Percentiles rank a stretch among this genome's conserved stretches.
phyloP scores from a whole-genome alignment of 2,888 invertebrate species.

The Drosophila kuntzei region DNA sequence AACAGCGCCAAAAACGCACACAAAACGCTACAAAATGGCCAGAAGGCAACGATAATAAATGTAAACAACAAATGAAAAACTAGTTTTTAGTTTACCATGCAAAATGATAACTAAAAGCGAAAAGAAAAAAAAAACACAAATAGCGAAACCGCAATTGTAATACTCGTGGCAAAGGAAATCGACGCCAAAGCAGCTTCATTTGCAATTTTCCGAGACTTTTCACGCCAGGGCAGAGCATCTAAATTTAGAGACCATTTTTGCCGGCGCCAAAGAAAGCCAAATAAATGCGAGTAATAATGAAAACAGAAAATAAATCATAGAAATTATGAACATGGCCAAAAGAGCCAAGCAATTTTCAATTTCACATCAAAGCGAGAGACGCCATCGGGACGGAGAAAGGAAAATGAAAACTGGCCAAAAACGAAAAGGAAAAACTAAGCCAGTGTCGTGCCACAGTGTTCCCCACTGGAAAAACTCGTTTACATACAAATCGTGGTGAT shows the following conservation, averaged over 20 bases:
- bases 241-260: slow-evolving; percentile 31
- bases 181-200: slow-evolving; percentile 25
- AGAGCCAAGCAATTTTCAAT: slow-evolving; percentile 67
- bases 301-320: slow-evolving; percentile 75
- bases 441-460: slow-evolving; percentile 11
- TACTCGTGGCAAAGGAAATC: slow-evolving; percentile 35
- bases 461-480: slow-evolving; percentile 83
- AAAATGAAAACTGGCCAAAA: slow-evolving; percentile 76
- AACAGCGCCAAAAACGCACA: slow-evolving; percentile 34
- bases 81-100: slow-evolving; percentile 47
- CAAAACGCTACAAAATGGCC: slow-evolving; percentile 11
- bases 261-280: slow-evolving; percentile 64
- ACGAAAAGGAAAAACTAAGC: slow-evolving; percentile 55
- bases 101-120: slow-evolving; percentile 51
- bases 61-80: slow-evolving; percentile 35
- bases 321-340: slow-evolving; percentile 64
- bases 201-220: slow-evolving; percentile 44
- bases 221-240: slow-evolving; percentile 11
- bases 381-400: slow-evolving; percentile 63
- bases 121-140: slow-evolving; percentile 16
- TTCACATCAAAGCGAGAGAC: slow-evolving; percentile 43
- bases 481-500: slow-evolving; percentile 85
- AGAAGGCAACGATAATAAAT: slow-evolving; percentile 27
- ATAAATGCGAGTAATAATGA: slow-evolving; percentile 57
- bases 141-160: slow-evolving; percentile 48